Evolutionary conservation across 2,113 vertebrate genomes (phyloP).

Genomic region (Athene noctua): DNA sequence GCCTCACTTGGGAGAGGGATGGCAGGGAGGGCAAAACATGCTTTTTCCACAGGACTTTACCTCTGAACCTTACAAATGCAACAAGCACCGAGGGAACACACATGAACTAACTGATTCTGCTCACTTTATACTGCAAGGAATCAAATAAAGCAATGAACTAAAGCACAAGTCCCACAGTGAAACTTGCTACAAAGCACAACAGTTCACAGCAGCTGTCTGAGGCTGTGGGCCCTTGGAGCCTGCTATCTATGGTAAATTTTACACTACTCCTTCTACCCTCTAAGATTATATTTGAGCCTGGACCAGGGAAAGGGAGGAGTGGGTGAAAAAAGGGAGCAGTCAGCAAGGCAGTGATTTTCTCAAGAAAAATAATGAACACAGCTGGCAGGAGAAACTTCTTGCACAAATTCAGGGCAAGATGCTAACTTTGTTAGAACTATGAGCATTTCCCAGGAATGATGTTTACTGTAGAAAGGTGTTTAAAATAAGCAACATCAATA

Average conservation of each 20-base stretch:
- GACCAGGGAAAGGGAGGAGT: background rate
- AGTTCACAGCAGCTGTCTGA: background rate
- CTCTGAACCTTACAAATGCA: conserved; percentile 8
- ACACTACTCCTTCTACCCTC: background rate
- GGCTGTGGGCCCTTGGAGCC: background rate
- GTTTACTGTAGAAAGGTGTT: background rate
- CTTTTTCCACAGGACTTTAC: background rate
- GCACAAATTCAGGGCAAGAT: conserved; percentile 22
- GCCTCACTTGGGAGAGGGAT: background rate
- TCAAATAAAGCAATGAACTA: background rate
- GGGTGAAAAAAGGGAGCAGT: background rate
- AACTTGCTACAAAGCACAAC: background rate
- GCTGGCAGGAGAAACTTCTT: background rate
- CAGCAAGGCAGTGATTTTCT: background rate
- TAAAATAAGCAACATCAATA: conserved; percentile 7
- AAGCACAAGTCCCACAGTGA: background rate
- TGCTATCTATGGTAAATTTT: background rate
- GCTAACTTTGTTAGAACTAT: conserved; percentile 3
- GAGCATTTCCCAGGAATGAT: background rate
- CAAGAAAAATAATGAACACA: background rate
- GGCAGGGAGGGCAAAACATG: background rate
- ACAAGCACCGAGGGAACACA: conserved; percentile 14
- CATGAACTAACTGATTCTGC: background rate
- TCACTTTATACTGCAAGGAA: conserved; percentile 19
- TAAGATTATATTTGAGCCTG: background rate